These are phyloP conservation scores for Strix occidentalis DNA, from an alignment of 2,797 vertebrate genomes.

Conservation along the genomic window DNA sequence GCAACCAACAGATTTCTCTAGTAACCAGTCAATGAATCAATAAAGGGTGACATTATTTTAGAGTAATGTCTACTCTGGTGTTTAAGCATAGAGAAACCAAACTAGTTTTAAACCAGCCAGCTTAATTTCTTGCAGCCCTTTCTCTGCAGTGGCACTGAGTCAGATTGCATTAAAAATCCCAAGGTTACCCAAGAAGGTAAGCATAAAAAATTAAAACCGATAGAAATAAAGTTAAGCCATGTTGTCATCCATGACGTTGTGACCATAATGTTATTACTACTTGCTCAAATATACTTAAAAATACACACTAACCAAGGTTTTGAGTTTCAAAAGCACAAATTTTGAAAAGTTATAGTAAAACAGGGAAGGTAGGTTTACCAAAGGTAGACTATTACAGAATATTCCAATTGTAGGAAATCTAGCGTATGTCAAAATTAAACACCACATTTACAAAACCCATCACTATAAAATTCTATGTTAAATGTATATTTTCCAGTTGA, in stretches of 20 bases:
- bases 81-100: background rate
- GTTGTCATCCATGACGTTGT: background rate
- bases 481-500: background rate
- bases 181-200: background rate
- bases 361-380: background rate
- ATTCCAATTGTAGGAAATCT: background rate
- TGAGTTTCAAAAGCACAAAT: background rate
- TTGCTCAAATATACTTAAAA: background rate
- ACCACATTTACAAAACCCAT: background rate
- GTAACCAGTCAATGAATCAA: background rate
- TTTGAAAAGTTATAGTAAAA: background rate
- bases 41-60: background rate
- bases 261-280: background rate
- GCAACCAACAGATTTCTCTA: background rate
- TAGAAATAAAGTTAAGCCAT: background rate
- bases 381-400: background rate
- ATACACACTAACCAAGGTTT: background rate
- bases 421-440: background rate
- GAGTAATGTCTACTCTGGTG: background rate
- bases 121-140: background rate
- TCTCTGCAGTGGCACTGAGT: background rate
- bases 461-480: background rate
- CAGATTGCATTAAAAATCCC: background rate
- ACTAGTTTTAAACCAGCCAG: background rate
- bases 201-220: background rate